Evolutionary conservation across 2,888 invertebrate genomes (phyloP), one percentile per base, ranked within the genome.

Genomic region (Morpho deidamia): DNA sequence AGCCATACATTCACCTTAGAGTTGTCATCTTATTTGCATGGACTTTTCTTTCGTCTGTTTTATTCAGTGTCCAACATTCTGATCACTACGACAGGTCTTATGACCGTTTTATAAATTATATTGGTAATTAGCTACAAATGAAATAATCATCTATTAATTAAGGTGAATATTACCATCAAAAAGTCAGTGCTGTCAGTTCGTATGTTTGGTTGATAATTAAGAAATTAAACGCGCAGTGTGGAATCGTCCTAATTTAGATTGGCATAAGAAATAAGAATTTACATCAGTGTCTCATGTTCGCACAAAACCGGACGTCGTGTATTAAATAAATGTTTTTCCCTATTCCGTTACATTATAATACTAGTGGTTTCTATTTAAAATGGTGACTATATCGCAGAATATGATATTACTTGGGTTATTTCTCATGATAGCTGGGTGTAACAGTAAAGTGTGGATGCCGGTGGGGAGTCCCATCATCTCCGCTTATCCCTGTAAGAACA

Each of bases 401-500:
- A 12, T 35, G 35, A 35, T 46, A 32, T 23, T 42, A 8, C n/a
- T 35, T 9, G 12, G 49, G 11, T 3, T 42, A 5, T 8, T 11
- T 10, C 10, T 42, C n/a, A 14, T 44, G 43, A 11, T 37, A 10
- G 11, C 35, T 11, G 38, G 38, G 8, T 32, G 11, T 32, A 11
- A 44, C 34, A 43, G 37, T 14, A 1, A 11, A 1, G 49, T 42
- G 7, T 50, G 50, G 50, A 50, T 38, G 50, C 50, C 53, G 8
- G 23, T 56, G 11, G 46, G 37, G 0, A 53, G 46, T 8, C 56
- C 56, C 3, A 45, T 53, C 5, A n/a, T 56, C 5, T 40, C 11
- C 2, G 47, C 45, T n/a, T 50, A 47, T 32, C 56, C 56, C 10
- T 56, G 56, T 11, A 46, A 51, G 12, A 53, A 50, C 11, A 40